phyloP scores from a whole-genome alignment of 2,888 invertebrate species.

The Parnassius orleans region DNA sequence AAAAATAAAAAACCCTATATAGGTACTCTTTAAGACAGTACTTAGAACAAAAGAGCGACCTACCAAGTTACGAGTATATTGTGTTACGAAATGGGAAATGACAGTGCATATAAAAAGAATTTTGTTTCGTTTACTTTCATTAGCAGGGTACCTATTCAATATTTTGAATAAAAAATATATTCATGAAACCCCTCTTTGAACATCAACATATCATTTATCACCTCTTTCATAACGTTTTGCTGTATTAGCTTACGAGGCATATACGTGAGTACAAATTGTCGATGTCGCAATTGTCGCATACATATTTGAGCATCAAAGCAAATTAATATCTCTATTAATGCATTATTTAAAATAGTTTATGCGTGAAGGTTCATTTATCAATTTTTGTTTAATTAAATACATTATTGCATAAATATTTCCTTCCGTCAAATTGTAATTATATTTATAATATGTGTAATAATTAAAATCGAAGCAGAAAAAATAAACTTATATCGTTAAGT shows the following conservation, averaged over 20 bases:
- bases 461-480: too few species aligned
- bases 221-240: conserved; percentile 49
- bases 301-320: background rate
- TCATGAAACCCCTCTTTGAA: conserved; percentile 32
- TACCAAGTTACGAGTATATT: conserved; percentile 10
- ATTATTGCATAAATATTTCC: too few species aligned
- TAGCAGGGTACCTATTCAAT: conserved; percentile 9
- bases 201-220: conserved; percentile 56
- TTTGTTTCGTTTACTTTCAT: conserved; percentile 12
- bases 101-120: conserved; percentile 5
- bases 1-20: too few species aligned
- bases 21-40: too few species aligned
- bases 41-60: conserved; percentile 26
- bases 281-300: conserved; percentile 2
- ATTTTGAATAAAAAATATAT: conserved; percentile 11
- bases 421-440: too few species aligned
- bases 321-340: conserved; percentile 5
- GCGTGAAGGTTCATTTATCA: too few species aligned
- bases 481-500: too few species aligned
- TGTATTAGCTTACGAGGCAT: conserved; percentile 35
- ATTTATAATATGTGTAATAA: too few species aligned
- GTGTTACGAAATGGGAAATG: conserved; percentile 8
- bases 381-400: too few species aligned
- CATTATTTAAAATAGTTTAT: background rate
- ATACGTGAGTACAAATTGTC: conserved; percentile 13